Evolutionary conservation across 2,797 vertebrate genomes (phyloP).

Genomic region (Peromyscus nudipes): DNA sequence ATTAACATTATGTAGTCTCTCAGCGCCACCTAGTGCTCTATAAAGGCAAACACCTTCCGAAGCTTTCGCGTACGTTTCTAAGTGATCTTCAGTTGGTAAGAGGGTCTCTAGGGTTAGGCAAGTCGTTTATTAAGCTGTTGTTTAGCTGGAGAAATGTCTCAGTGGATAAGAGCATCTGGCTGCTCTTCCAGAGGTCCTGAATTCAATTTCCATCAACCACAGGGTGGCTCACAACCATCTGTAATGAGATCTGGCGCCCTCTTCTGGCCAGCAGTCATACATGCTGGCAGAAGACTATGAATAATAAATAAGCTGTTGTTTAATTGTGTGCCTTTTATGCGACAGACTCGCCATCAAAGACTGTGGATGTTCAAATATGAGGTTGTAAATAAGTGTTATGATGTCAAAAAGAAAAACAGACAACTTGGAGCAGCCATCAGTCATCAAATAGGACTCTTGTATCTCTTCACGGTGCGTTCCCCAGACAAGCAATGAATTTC

Average conservation of each 20-base stretch:
- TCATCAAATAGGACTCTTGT: not conserved
- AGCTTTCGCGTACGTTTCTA: not conserved
- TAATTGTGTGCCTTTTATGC: not conserved
- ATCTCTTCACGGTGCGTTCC: accelerated
- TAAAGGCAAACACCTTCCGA: not conserved
- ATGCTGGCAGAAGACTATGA: no score
- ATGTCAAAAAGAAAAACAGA: not conserved
- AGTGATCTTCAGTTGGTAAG: not conserved
- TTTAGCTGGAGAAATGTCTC: not conserved
- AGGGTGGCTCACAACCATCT: no score
- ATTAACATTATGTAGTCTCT: not conserved
- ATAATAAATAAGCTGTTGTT: not conserved
- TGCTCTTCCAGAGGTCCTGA: no score
- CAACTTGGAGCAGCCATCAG: no score
- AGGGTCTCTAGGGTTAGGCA: not conserved
- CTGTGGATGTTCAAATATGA: not conserved
- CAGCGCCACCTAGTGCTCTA: conserved; percentile 3
- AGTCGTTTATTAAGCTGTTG: not conserved
- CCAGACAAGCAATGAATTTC: not conserved
- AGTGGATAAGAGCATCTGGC: no score
- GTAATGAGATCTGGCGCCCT: no score
- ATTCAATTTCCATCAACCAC: no score
- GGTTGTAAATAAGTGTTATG: not conserved
- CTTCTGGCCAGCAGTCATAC: no score
- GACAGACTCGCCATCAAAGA: not conserved